phyloP scores from a whole-genome alignment of 1,140 invertebrate species.

The Zaprionus davidi region DNA sequence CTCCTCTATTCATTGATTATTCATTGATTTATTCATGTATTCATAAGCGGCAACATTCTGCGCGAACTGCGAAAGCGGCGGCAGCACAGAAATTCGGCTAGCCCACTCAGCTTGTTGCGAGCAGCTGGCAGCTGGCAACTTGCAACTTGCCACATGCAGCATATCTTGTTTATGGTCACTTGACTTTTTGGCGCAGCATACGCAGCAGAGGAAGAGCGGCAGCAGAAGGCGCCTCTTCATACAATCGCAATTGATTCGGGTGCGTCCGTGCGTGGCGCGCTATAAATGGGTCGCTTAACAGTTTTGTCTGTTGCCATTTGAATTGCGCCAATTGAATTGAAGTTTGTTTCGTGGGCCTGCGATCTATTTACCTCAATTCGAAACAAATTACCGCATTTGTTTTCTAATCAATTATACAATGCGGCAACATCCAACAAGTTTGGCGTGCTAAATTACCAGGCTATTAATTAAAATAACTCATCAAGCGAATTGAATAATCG shows the following conservation, averaged over 20 bases:
- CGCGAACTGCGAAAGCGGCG: conserved; percentile 1
- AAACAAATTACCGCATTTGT: conserved; percentile 30
- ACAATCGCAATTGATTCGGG: conserved; percentile 52
- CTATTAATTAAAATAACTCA: conserved; percentile 2
- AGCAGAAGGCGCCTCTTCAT: conserved; percentile 16
- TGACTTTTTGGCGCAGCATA: conserved; percentile 69
- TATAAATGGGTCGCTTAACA: conserved; percentile 58
- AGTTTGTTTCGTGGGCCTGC: conserved; percentile 1
- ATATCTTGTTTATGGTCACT: conserved; percentile 69
- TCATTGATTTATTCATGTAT: conserved; percentile 12
- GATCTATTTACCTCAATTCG: conserved; percentile 23
- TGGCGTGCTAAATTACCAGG: conserved; percentile 7
- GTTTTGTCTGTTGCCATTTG: conserved; percentile 19
- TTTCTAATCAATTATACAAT: conserved; percentile 19
- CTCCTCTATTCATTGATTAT: conserved; percentile 4
- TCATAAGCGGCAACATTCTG: background rate
- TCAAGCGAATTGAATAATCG: conserved; percentile 8
- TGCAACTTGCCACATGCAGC: conserved; percentile 17
- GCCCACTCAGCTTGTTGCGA: background rate
- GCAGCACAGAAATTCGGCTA: conserved; percentile 1
- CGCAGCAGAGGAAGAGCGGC: conserved; percentile 9
- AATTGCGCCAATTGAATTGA: conserved; percentile 22
- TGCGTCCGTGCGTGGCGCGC: conserved; percentile 54
- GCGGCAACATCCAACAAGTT: conserved; percentile 23
- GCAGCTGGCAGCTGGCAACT: background rate